phyloP scores from a whole-genome alignment of 37 sponge, comb jelly and placozoan genomes.

The Oscarella lobularis region DNA sequence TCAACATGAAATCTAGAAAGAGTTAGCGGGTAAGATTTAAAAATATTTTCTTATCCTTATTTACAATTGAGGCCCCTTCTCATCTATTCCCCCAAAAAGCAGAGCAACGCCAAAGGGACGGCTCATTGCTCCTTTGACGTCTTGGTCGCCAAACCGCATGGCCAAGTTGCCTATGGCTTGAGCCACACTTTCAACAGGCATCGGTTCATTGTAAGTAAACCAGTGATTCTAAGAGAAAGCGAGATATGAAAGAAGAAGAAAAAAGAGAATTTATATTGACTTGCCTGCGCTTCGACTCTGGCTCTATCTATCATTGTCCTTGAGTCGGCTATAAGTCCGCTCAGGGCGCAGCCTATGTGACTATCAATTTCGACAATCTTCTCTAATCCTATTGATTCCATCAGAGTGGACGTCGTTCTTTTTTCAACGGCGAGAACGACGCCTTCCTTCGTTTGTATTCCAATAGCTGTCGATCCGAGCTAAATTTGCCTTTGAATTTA shows the following conservation, averaged over 20 bases:
- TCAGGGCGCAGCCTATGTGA: constrained; percentile 92
- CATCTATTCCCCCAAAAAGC: constrained; percentile 88
- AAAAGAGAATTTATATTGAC: too few relatives aligned
- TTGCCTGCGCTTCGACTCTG: constrained; percentile 85
- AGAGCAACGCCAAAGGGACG: constrained; percentile 97
- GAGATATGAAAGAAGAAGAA: not conserved
- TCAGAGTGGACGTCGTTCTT: constrained; percentile 79
- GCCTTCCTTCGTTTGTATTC: constrained; percentile 77
- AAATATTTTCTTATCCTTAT: not conserved
- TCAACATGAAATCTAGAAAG: constrained; percentile 44
- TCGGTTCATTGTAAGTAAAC: constrained; percentile 94
- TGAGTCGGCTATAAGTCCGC: constrained; percentile 94
- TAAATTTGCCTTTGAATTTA: too few relatives aligned
- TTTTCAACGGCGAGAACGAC: constrained; percentile 91
- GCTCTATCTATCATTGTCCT: constrained; percentile 91
- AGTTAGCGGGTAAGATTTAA: not conserved
- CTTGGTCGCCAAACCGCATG: constrained; percentile 74
- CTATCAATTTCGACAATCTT: constrained; percentile 91
- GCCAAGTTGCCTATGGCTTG: constrained; percentile 90
- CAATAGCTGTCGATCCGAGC: constrained; percentile 93
- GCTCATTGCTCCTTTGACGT: constrained; percentile 62
- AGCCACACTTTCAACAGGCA: constrained; percentile 84
- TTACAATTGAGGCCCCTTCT: constrained; percentile 73
- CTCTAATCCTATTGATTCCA: constrained; percentile 79
- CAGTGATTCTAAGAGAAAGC: constrained; percentile 67